Evolutionary conservation across 2,113 vertebrate species (phyloP).

Genomic region (Barnardius zonarius): DNA sequence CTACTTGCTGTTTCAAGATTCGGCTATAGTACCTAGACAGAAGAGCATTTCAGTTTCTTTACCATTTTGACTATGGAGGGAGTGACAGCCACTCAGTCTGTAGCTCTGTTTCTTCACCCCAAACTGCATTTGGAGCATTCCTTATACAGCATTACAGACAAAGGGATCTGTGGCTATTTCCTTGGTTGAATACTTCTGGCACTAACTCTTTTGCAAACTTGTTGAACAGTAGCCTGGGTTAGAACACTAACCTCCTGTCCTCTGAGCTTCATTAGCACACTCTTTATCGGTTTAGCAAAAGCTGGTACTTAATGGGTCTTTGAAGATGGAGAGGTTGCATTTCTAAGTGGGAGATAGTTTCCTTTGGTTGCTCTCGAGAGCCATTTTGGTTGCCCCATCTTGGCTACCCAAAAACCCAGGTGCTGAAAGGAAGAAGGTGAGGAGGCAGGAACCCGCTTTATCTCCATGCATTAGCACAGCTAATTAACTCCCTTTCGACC

Average conservation of each 20-base stretch:
- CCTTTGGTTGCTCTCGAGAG: background rate
- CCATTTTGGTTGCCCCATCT: constrained; percentile 19
- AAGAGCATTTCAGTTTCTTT: background rate
- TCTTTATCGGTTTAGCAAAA: constrained; percentile 17
- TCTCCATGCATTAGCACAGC: constrained; percentile 55
- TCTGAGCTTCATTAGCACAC: background rate
- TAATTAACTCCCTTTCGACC: constrained; percentile 58
- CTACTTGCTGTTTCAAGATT: background rate
- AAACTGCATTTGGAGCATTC: background rate
- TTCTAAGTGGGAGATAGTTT: constrained; percentile 3
- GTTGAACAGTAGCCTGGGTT: constrained; percentile 4
- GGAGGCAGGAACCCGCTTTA: constrained; percentile 48
- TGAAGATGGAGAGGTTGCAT: background rate
- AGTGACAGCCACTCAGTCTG: background rate
- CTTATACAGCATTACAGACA: background rate
- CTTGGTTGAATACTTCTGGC: background rate
- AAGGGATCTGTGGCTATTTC: background rate
- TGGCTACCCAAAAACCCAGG: constrained; percentile 16
- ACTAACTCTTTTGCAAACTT: background rate
- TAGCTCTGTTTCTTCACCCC: background rate
- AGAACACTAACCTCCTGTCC: background rate
- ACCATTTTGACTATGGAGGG: background rate
- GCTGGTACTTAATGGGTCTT: background rate
- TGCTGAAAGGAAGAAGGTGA: background rate
- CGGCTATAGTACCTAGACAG: background rate